phyloP scores from a whole-genome alignment of 2,113 vertebrate genomes.

The Diadophis punctatus region DNA sequence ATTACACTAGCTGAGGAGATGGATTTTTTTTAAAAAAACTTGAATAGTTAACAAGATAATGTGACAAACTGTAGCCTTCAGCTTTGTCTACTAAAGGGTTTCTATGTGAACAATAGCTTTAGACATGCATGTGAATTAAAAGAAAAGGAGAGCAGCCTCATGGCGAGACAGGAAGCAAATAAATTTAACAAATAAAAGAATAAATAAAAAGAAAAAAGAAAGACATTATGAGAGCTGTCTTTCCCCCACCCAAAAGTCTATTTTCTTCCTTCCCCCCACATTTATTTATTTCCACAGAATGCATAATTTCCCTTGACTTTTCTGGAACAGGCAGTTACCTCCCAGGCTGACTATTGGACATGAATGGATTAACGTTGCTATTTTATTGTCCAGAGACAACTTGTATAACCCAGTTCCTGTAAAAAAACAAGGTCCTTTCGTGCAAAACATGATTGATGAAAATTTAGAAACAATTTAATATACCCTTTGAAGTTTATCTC shows the following conservation, averaged over 20 bases:
- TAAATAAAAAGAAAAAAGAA: background rate
- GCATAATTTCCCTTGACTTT: background rate
- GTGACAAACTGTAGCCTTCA: background rate
- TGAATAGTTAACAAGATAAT: background rate
- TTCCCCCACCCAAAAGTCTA: background rate
- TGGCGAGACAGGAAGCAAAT: background rate
- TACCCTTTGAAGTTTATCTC: background rate
- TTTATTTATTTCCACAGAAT: background rate
- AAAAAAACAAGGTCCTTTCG: slow-evolving; percentile 69
- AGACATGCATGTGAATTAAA: background rate
- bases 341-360: background rate
- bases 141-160: background rate
- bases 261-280: background rate
- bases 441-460: slow-evolving; percentile 64
- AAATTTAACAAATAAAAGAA: background rate
- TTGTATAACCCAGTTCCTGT: slow-evolving; percentile 46
- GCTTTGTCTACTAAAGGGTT: background rate
- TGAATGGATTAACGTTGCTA: background rate
- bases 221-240: background rate
- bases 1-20: background rate
- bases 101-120: background rate
- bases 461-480: slow-evolving; percentile 42
- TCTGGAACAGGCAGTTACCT: background rate
- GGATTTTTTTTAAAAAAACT: background rate
- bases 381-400: slow-evolving; percentile 62